Base-by-base conservation (phyloP, 2,797 vertebrate genomes). In the Arrhamphus sclerolepis region DNA sequence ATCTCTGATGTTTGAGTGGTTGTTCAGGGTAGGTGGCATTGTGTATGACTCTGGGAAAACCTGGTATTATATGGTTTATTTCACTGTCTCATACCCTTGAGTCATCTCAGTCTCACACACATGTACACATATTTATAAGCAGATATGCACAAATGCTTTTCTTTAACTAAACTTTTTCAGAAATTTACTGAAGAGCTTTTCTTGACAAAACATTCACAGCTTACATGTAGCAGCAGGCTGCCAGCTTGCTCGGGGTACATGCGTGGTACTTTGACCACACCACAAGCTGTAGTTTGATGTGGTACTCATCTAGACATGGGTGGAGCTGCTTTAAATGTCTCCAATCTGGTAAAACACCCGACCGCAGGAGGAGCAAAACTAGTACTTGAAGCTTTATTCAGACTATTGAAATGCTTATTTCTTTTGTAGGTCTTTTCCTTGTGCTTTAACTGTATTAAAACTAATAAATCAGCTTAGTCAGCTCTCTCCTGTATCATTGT, bases 241-340 rank as follows among this genome's bases (percentile, higher is more conserved):
- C 57, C 62, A 67, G 60, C 70, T 21, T 56, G 58, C 76, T 59
- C 42, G 62, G 54, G 72, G 51, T 72, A 78, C 86, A 79, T 89
- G 89, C 57, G 50, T 87, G 81, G 82, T 61, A 17, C 77, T 64
- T 31, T 71, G 77, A 72, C 83, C 81, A 78, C 80, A 86, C 76
- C 86, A 77, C 79, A 82, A 58, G 80, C 80, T 62, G 8, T 42
- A 43, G 77, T 79, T 86, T 87, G 85, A 90, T 86, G 83, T 89
- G 87, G 87, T 64, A 51, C 62, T 40, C 81, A 80, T 83, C 55
- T 66, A 81, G 69, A 82, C 83, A 71, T 82, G 89, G 89, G 85
- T 87, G 88, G 86, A 80, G 84, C 70, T 64, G 78, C 68, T 69
- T 56, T 50, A 81, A 88, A 85, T 76, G 51, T 5, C 56, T 81